These are phyloP conservation scores for Melanotus villosus DNA, from an alignment of 2,888 invertebrate species.

Conservation along the genomic window DNA sequence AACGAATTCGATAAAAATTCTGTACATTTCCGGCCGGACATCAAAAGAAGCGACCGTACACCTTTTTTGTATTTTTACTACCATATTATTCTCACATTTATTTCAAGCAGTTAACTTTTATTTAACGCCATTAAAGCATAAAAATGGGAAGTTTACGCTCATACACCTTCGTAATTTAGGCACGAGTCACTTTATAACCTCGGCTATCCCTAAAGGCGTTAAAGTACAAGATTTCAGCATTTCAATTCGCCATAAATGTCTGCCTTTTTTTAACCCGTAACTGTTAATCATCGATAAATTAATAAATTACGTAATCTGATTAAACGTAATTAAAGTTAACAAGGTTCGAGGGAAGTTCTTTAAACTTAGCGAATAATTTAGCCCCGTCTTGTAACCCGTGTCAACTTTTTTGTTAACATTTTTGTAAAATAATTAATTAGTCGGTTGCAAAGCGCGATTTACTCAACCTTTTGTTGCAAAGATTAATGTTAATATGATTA, in stretches of 20 bases:
- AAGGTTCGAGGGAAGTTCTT: too few species aligned
- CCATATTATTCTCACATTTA: constrained; percentile 9
- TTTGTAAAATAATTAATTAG: constrained; percentile 10
- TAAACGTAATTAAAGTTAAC: not conserved
- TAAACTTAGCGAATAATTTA: not conserved
- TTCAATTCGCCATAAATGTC: not conserved
- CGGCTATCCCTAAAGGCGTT: too few species aligned
- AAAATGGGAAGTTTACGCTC: constrained; percentile 16
- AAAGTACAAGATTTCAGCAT: not conserved
- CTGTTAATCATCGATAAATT: not conserved
- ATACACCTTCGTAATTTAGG: constrained; percentile 14
- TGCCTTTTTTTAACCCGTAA: not conserved
- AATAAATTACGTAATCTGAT: not conserved
- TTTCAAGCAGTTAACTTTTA: constrained; percentile 11
- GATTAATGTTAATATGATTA: constrained; percentile 14
- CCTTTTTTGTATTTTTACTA: not conserved
- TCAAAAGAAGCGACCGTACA: not conserved
- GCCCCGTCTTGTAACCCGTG: not conserved
- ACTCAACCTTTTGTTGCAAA: constrained; percentile 2
- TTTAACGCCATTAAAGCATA: constrained; percentile 17
- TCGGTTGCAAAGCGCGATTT: constrained; percentile 1
- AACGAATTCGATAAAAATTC: constrained; percentile 7
- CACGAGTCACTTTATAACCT: constrained; percentile 7
- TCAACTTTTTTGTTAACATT: not conserved
- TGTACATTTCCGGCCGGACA: not conserved